Base-by-base conservation (phyloP, 2,113 vertebrate genomes). In the Xiphorhynchus elegans region DNA sequence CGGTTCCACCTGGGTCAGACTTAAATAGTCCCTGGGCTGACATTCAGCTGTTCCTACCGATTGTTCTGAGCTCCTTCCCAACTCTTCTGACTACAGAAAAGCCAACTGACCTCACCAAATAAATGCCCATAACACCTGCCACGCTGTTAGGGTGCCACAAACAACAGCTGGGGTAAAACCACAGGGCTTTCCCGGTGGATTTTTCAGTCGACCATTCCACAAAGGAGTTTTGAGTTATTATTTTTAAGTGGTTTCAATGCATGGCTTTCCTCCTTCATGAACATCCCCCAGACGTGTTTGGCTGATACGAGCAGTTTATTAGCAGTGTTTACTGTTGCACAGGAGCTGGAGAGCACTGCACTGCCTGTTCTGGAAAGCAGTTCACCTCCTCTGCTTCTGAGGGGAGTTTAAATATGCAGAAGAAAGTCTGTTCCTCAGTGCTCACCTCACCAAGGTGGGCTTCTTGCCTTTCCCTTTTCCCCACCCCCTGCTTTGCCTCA, bases 91-190 rank as follows among this genome's bases (percentile, higher is more conserved):
- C 46, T 55, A 49, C 50, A 42, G 60, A 25, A 14, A 70, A 83
- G 44, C 10, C 58, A 76, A 33, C 1, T 13, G 35, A 72, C 68
- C 68, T 60, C 83, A 29, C 28, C 49, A 52, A 55, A 67, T 3
- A 40, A 68, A 70, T 37, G 33, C 35, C 13, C 29, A 0, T 2
- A 74, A 14, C 76, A 68, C 85, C 60, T 70, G 23, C 17, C 73
- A 37, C 2, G 12, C 59, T 39, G n/a, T 10, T 21, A 62, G 33
- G 3, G 1, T 13, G 8, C 84, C n/a, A 31, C 14, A 19, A 62
- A 46, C 44, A 87, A 42, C 88, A 92, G 77, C 92, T 28, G 52
- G 95, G 95, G 82, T 83, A 78, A 93, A 95, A 74, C 46, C 67
- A 73, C 75, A 39, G 60, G 55, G 46, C 76, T 94, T 74, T 12